A percentile compares a stretch with the other conserved stretches of the same genome.
Conservation (phyloP, 1,140 invertebrate genomes). For the Brachionus rubens region DNA sequence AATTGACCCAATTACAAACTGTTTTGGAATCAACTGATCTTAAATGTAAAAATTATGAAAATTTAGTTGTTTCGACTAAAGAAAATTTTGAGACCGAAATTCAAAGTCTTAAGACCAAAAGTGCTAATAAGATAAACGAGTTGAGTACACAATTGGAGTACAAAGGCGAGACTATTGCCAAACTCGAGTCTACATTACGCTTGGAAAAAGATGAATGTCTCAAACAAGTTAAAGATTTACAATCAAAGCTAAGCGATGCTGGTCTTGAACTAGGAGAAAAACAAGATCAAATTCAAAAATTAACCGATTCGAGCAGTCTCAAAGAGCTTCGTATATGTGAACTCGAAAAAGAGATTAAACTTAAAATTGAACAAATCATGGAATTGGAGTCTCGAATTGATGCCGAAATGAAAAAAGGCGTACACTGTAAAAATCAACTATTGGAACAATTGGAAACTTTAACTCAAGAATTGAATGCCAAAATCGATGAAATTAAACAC, state of each 20-base stretch:
- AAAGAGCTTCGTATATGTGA: neutral
- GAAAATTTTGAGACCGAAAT: slow-evolving; percentile 11
- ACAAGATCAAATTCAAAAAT: neutral
- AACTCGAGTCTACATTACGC: neutral
- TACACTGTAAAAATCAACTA: neutral
- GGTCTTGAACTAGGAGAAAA: neutral
- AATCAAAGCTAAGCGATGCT: neutral
- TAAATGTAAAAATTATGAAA: slow-evolving; percentile 34
- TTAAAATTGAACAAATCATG: slow-evolving; percentile 18
- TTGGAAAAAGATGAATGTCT: slow-evolving; percentile 3
- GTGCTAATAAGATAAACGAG: slow-evolving; percentile 6
- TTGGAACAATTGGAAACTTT: slow-evolving; percentile 3
- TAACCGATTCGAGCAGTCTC: neutral
- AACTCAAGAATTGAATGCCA: neutral
- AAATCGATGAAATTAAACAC: neutral
- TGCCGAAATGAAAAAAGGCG: neutral
- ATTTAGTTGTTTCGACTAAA: neutral
- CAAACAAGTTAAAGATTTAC: neutral
- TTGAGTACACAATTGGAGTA: slow-evolving; percentile 23
- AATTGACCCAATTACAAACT: slow-evolving; percentile 8
- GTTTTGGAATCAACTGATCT: slow-evolving; percentile 18
- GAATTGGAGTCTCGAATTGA: neutral
- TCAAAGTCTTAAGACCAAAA: neutral
- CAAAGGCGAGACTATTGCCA: neutral
- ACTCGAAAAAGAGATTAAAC: slow-evolving; percentile 17